Evolutionary conservation across 2,797 vertebrate species (phyloP).

Genomic region (Microtus agrestis): DNA sequence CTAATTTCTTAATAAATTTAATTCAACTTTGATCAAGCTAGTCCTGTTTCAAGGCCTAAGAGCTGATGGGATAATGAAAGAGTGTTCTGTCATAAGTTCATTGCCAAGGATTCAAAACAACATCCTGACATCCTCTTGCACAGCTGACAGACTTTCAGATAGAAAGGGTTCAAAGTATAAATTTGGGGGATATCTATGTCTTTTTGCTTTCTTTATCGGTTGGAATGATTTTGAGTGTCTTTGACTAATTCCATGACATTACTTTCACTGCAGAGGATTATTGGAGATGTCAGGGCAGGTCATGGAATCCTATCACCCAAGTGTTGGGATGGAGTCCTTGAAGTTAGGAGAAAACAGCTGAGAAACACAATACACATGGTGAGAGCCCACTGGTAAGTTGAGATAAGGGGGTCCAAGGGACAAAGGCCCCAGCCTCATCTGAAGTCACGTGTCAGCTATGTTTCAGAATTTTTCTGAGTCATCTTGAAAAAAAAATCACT

Average conservation of each 20-base stretch:
- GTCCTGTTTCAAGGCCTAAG: neutral
- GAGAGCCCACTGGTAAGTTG: neutral
- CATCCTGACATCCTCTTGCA: neutral
- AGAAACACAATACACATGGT: neutral
- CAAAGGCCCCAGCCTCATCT: neutral
- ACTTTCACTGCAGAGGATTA: neutral
- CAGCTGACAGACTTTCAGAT: neutral
- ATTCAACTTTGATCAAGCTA: neutral
- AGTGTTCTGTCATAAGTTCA: neutral
- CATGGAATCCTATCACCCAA: neutral
- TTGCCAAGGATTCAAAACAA: neutral
- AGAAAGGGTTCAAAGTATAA: neutral
- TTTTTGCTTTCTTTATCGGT: neutral
- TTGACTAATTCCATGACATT: neutral
- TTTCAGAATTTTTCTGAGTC: neutral
- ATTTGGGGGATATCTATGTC: neutral
- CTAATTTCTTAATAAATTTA: slow-evolving; percentile 1
- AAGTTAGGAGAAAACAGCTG: slow-evolving; percentile 40
- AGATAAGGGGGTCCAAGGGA: neutral
- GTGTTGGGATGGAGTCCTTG: neutral
- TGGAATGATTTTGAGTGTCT: neutral
- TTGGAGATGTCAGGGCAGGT: neutral
- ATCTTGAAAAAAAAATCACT: neutral
- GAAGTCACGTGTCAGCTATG: neutral
- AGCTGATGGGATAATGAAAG: neutral